Evolutionary conservation across 2,797 vertebrate species (phyloP), one percentile per base, ranked within the genome.

Genomic region (Atherinosoma microstoma): DNA sequence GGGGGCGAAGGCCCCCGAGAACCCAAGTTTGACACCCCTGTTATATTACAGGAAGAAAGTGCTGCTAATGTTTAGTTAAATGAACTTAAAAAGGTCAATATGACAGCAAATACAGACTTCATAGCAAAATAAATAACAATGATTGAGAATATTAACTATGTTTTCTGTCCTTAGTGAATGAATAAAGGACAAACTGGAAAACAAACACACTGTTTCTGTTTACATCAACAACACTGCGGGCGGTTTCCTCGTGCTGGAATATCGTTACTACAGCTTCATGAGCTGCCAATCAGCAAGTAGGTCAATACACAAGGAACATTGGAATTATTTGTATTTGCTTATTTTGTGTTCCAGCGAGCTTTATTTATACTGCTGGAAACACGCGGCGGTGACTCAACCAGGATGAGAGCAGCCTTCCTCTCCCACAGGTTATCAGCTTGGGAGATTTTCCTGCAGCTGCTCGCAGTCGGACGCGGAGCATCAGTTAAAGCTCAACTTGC

Each of bases 351-450:
- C 73, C 59, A 53, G 36, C 27, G 35, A 47, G 58, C 72, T 79
- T 89, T 93, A 90, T 93, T 91, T 89, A 86, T 92, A 88, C 65
- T 45, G 57, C 29, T 56, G 77, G 72, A 88, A 84, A 84, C 78
- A 85, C 67, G 40, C 13, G 67, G 83, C 11, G 64, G 71, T 89
- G 91, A 94, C 89, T 93, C 91, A 94, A 91, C 80, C 80, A 80
- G 89, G 83, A 59, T 73, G 72, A 91, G 73, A 70, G 75, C 40
- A 73, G 67, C 75, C 60, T 2, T 76, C 66, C 16, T 45, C 42
- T 84, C 85, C 89, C 82, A 62, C 62, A 71, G 85, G 82, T 45
- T 45, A 16, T 42, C 13, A 3, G 38, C 38, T 13, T 40, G 2
- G 2, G 38, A 45, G 42, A 56, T 58, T 84, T 77, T 30, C 24